Conservation (phyloP, 2,888 invertebrate genomes). For the Papilio elwesi region DNA sequence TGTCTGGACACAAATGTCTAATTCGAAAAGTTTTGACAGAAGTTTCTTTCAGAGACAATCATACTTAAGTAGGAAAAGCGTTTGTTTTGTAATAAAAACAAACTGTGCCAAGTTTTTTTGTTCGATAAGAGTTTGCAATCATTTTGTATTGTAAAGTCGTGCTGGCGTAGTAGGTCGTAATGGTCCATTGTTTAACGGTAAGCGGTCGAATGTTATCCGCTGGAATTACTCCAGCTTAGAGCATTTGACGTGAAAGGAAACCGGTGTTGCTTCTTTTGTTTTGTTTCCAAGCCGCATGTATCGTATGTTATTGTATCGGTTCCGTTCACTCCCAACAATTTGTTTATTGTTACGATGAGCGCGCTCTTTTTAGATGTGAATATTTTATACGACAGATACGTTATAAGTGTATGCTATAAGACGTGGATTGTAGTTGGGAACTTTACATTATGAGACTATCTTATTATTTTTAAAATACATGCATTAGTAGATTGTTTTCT, state of each 20-base stretch:
- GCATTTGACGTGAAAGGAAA: conserved; percentile 72
- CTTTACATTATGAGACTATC: no score
- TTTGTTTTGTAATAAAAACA: conserved; percentile 23
- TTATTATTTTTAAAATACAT: no score
- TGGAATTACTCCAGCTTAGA: conserved; percentile 61
- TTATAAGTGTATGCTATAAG: no score
- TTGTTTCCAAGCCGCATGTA: conserved; percentile 12
- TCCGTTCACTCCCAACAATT: conserved; percentile 34
- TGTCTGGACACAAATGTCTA: conserved; percentile 31
- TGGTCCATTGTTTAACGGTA: conserved; percentile 74
- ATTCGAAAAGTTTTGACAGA: conserved; percentile 19
- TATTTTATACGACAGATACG: neutral
- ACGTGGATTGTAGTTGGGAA: no score
- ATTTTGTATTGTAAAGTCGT: conserved; percentile 37
- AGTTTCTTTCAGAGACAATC: conserved; percentile 25
- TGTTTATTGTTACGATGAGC: conserved; percentile 4
- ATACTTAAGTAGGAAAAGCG: conserved; percentile 27
- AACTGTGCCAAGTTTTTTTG: conserved; percentile 26
- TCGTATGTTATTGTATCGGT: conserved; percentile 26
- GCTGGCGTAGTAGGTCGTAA: conserved; percentile 59
- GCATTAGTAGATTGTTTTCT: no score
- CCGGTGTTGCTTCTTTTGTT: conserved; percentile 29
- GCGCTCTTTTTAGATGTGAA: neutral
- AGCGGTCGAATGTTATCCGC: conserved; percentile 69
- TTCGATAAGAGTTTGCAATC: conserved; percentile 32